Evolutionary conservation across 1,140 invertebrate genomes (phyloP), one percentile per base, ranked within the genome.

Genomic region (Teleogryllus occipitalis): DNA sequence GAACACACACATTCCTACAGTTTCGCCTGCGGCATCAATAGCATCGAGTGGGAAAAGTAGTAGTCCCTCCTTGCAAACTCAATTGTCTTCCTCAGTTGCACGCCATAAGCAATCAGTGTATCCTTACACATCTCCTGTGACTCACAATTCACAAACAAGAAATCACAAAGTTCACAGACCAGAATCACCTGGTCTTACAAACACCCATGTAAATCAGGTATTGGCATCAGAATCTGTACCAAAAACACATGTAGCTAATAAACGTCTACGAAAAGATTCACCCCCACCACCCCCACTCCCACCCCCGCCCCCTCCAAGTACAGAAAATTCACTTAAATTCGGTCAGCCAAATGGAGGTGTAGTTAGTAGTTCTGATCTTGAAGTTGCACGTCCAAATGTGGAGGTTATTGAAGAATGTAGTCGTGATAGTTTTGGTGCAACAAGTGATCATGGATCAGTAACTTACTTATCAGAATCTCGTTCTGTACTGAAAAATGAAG

Each of bases 241-340:
- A 81, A 87, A 88, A 84, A 91, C 89, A 78, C 89, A 90, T 87
- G 89, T 89, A 84, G 89, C 89, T 8, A 90, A 91, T 81, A 91
- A 91, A 81, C 86, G 90, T 65, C 84, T 90, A 48, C 87, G 90
- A 87, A 90, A 90, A 90, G 87, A 89, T 21, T 80, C 82, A 18
- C 27, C 27, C 27, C 27, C 27, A 39, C 74, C 75, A 46, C 22
- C 82, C 81, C 47, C 83, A 81, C 74, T 74, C n/a, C 22, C 82
- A 81, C 47, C 83, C 27, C 27, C 27, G 5, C 74, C 75, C 18
- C 22, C 82, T 81, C 47, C 83, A 81, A 21, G 77, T 78, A 80
- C 80, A 65, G 54, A 46, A 7, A 15, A 74, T n/a, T 21, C 49
- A 7, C 81, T 27, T 21, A 75, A 75, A 76, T 7, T 81, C 18